phyloP scores from a whole-genome alignment of 2,888 invertebrate species.

The Siphlonurus alternatus region DNA sequence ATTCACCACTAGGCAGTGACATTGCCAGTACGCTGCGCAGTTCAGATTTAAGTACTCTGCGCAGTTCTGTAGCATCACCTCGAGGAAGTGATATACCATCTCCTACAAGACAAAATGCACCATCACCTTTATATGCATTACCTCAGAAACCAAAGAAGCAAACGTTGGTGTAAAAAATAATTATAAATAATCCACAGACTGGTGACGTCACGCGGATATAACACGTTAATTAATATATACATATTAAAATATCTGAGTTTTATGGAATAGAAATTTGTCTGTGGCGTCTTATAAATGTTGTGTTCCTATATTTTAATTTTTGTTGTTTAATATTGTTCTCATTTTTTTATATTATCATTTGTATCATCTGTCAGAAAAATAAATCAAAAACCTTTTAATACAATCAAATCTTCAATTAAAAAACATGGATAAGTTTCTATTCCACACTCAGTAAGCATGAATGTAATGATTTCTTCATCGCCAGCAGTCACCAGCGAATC shows the following conservation, averaged over 20 bases:
- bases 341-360: background rate
- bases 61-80: background rate
- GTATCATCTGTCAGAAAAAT: background rate
- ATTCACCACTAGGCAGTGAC: background rate
- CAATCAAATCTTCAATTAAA: too few relatives aligned
- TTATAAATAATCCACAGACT: background rate
- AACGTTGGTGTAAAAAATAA: background rate
- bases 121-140: background rate
- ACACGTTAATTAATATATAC: background rate
- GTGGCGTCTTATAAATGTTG: conserved; percentile 9
- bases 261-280: conserved; percentile 16
- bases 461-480: background rate
- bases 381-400: too few relatives aligned
- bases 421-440: conserved; percentile 24
- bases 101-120: too few relatives aligned
- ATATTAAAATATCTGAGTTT: conserved; percentile 12
- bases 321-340: conserved; percentile 8
- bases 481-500: background rate
- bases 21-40: background rate
- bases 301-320: conserved; percentile 1
- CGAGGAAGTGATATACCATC: background rate
- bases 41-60: background rate
- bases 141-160: background rate
- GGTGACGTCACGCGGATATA: background rate
- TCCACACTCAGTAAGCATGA: conserved; percentile 22